Base-by-base conservation (phyloP, 2,888 invertebrate species). In the Plusia festucae region DNA sequence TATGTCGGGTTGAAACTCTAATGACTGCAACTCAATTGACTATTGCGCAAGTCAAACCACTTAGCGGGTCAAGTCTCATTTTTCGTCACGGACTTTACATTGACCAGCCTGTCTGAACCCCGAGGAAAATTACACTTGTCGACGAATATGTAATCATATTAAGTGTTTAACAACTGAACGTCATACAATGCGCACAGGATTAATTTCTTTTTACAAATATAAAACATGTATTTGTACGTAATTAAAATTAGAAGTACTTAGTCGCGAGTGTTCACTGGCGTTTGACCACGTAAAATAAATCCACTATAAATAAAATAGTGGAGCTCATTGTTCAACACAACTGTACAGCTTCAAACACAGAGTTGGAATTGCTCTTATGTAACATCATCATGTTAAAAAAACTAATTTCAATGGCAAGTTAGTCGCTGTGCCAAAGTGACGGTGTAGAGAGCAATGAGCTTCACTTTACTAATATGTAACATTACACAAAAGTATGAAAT, bases 401-500 rank as follows among this genome's bases (percentile, higher is more conserved):
- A 40, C 1, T n/a, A 40, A n/a, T n/a, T n/a, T 40, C n/a, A 40
- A 40, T 40, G 40, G 40, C 40, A 40, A 40, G 40, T n/a, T 40
- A 40, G n/a, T 40, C 13, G 30, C 30, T 34, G 34, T 15, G 15
- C 34, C 5, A 15, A 4, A 15, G 13, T 5, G 9, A 9, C 9
- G 30, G 30, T 30, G 40, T n/a, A 40, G n/a, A 15, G 40, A 40
- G 40, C 40, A 40, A 40, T 40, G 40, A n/a, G 40, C 40, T 40
- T 4, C 5, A 79, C 57, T 64, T 79, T 83, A 85, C 54, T 74
- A 79, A 79, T 80, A 83, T 83, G 83, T 86, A 86, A 85, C 80
- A 69, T 82, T 86, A 87, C 83, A 81, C 66, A 79, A 83, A 84
- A 68, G 84, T 89, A 89, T 81, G 84, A 89, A 89, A 89, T 86